Percentiles rank a stretch among this genome's conserved stretches.
Conservation (phyloP, 1,140 invertebrate species). For the Drosophila ercepeae region DNA sequence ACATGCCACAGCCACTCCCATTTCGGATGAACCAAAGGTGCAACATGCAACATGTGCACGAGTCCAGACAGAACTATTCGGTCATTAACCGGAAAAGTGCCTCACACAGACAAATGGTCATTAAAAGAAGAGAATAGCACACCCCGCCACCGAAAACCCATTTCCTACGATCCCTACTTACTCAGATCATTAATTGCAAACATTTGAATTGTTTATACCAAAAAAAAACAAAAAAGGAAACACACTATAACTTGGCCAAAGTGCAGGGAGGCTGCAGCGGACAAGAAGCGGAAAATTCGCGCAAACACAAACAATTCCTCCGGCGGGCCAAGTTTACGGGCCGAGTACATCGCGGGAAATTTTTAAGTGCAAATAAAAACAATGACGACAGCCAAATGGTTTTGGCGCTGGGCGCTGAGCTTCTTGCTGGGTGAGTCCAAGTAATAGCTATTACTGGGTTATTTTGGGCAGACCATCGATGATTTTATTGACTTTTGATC, state of each 20-base stretch:
- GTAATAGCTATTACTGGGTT: slow-evolving; percentile 10
- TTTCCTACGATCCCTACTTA: slow-evolving; percentile 4
- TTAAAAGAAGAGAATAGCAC: slow-evolving; percentile 27
- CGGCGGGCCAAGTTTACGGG: slow-evolving; percentile 36
- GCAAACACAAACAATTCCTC: slow-evolving; percentile 56
- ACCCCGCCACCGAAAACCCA: not conserved
- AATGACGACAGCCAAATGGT: slow-evolving; percentile 83
- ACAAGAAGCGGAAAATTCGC: slow-evolving; percentile 17
- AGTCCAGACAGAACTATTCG: slow-evolving; percentile 50
- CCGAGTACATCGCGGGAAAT: slow-evolving; percentile 47
- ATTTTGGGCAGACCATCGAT: slow-evolving; percentile 27
- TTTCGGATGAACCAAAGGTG: slow-evolving; percentile 15
- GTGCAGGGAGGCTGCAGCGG: slow-evolving; percentile 30
- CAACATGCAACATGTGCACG: slow-evolving; percentile 48
- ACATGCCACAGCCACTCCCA: slow-evolving; percentile 38
- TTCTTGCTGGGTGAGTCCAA: slow-evolving; percentile 65
- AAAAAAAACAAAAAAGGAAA: slow-evolving; percentile 10
- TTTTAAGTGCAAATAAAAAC: slow-evolving; percentile 73
- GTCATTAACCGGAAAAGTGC: slow-evolving; percentile 76
- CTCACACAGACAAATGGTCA: slow-evolving; percentile 40
- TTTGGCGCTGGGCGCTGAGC: slow-evolving; percentile 65
- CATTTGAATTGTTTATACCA: slow-evolving; percentile 71
- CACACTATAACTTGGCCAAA: slow-evolving; percentile 12
- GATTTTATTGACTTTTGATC: slow-evolving; percentile 65
- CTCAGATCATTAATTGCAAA: slow-evolving; percentile 67